phyloP scores from a whole-genome alignment of 2,113 vertebrate species.

The Cacatua alba region DNA sequence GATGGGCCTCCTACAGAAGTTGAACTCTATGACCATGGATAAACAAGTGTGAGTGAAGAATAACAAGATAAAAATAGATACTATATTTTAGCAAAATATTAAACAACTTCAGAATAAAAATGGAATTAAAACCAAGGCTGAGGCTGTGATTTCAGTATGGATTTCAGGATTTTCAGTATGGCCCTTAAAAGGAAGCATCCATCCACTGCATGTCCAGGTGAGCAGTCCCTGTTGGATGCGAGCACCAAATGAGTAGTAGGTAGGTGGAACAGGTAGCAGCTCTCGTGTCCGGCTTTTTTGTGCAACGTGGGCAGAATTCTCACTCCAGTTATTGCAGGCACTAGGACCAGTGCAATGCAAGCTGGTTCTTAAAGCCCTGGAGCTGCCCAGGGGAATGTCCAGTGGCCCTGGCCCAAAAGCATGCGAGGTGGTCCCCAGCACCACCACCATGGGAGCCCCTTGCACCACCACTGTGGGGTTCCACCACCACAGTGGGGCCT shows the following conservation, averaged over 20 bases:
- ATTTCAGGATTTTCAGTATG: background rate
- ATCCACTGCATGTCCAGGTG: accelerated
- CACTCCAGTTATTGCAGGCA: background rate
- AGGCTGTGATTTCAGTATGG: background rate
- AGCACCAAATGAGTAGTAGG: background rate
- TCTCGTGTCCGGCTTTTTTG: accelerated
- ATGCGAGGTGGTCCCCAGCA: accelerated
- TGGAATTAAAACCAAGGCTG: background rate
- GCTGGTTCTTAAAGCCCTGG: background rate
- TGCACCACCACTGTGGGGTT: accelerated
- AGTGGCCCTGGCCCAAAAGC: background rate
- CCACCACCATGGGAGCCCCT: accelerated
- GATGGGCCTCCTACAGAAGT: too few relatives aligned
- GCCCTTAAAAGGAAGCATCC: background rate
- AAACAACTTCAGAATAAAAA: constrained; percentile 70
- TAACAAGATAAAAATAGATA: too few relatives aligned
- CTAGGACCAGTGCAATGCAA: background rate
- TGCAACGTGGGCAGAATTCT: accelerated
- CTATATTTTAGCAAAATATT: too few relatives aligned
- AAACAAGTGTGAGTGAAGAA: too few relatives aligned
- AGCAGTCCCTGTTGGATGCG: background rate
- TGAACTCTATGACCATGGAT: too few relatives aligned
- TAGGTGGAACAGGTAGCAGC: background rate
- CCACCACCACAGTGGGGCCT: accelerated
- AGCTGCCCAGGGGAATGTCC: background rate